Evolutionary conservation across 2,888 invertebrate genomes (phyloP), one percentile per base, ranked within the genome.

Genomic region (Acleris cristana): DNA sequence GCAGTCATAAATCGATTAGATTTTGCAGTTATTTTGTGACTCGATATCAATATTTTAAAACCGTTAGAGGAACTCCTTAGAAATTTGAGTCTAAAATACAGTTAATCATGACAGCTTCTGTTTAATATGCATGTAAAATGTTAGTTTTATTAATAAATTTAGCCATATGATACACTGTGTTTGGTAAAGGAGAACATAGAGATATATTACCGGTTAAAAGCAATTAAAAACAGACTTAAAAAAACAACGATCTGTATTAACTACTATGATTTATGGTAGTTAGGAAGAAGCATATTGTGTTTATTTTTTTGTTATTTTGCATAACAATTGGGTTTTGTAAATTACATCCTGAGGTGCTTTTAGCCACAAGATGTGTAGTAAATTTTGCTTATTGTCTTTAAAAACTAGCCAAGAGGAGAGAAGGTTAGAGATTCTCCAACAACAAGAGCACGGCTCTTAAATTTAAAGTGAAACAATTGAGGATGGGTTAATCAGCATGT

Each of bases 311-410:
- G 61, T 56, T 57, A 62, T 57, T 66, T 62, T 56, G 45, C 61
- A 62, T 66, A 65, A 44, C 44, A 66, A 62, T 62, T 66, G 61
- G 44, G 51, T 56, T 61, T 65, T 51, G 23, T 56, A 18, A 56
- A 55, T 59, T 48, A 60, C 55, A 65, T 61, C 60, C 55, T 60
- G 51, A 51, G 44, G 60, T 51, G 49, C 18, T 40, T 23, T 4
- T n/a, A n/a, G n/a, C n/a, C n/a, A n/a, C n/a, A 51, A n/a, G 16
- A 40, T 63, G 49, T 61, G 51, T 59, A 54, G 44, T 65, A 44
- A 56, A 19, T 60, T 16, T 54, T 40, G 48, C 49, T 19, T 3
- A 3, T 40, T 12, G 40, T 14, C 14, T 12, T 1, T 3, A 40
- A 40, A 40, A 40, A 40, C 40, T 40, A 14, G 40, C 14, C 12